Evolutionary conservation across 2,888 invertebrate genomes (phyloP), one percentile per base, ranked within the genome.

Genomic region (Vesta saturnalis): DNA sequence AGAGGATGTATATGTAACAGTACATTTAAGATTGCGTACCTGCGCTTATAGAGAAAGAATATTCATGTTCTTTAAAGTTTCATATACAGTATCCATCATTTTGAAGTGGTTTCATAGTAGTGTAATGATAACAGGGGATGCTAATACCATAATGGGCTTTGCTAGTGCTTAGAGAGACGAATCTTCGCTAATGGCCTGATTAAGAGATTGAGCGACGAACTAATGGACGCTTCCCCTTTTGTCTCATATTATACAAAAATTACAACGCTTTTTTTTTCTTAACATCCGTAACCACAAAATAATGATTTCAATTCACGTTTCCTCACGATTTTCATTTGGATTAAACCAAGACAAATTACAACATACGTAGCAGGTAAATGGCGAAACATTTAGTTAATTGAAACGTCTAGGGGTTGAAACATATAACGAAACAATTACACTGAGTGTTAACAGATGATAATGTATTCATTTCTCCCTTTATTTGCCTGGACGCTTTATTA

Each of bases 371-470:
- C 75, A 81, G 79, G 81, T 80, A 83, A 83, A 83, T 82, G 82
- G 81, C 78, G 82, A 83, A 83, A 83, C 85, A 84, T 85, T 84
- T 85, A 84, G 81, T 83, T 84, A 85, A 85, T 84, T 84, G 85
- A 84, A 85, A 85, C 82, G 84, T 83, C 83, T 82, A 77, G 80
- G 39, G 74, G 67, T 71, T 77, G 64, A 79, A 81, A 78, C 77
- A 80, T 81, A 81, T 81, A 81, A 77, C 80, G 77, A 83, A 80
- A 83, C 83, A 84, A 84, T 84, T 84, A 84, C 81, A 80, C 80
- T 81, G 84, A 84, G 83, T 84, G 84, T 84, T 84, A 84, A 84
- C 83, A 81, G 83, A 83, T 80, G 84, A 84, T 84, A 84, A 84
- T 84, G 82, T 83, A 84, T 84, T 84, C 83, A 81, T 82, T 80